Conservation (phyloP, 30 jellyfish, hydroid and myxozoan genomes). For the Turritopsis rubra region DNA sequence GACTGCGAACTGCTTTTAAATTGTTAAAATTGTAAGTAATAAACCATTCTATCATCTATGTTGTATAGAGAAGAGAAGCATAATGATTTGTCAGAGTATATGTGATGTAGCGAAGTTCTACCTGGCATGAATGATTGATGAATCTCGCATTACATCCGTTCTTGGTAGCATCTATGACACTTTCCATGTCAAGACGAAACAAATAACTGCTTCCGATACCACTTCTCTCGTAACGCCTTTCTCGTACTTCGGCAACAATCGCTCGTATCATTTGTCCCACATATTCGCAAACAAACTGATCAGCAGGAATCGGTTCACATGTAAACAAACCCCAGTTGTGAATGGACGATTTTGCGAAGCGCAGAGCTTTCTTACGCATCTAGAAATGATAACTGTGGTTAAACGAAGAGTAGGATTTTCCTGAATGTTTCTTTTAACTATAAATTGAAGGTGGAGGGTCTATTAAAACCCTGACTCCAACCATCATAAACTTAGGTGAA, state of each 20-base stretch:
- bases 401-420: background rate
- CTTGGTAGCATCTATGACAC: constrained; percentile 98
- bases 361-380: constrained; percentile 92
- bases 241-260: constrained; percentile 94
- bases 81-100: too few species aligned
- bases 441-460: too few species aligned
- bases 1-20: too few species aligned
- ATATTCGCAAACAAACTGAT: constrained; percentile 96
- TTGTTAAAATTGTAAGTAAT: too few species aligned
- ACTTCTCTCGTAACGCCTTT: constrained; percentile 79
- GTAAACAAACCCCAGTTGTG: constrained; percentile 99
- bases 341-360: constrained; percentile 88
- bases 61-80: too few species aligned
- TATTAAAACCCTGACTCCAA: too few species aligned
- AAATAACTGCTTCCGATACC: constrained; percentile 98
- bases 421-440: too few species aligned
- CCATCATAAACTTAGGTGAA: too few species aligned
- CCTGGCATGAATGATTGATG: constrained; percentile 95
- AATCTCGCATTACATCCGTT: constrained; percentile 97
- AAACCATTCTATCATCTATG: too few species aligned
- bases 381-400: constrained; percentile 4
- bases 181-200: constrained; percentile 94
- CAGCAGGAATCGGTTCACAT: constrained; percentile 97
- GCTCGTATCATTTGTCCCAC: constrained; percentile 93
- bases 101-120: too few species aligned